phyloP scores from a whole-genome alignment of 23 tunicate genomes.

The Halocynthia aurantium region DNA sequence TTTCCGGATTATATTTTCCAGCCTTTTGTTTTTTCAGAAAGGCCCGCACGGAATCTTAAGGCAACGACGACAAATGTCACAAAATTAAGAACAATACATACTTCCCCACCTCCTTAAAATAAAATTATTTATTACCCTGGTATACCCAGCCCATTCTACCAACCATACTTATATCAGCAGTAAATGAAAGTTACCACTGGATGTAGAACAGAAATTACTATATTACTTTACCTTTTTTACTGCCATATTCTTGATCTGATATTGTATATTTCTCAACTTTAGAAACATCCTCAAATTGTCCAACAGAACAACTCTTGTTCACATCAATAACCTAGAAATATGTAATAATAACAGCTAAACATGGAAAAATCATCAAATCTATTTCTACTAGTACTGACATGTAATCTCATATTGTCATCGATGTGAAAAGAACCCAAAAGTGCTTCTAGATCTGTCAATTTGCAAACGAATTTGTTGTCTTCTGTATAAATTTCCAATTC shows the following conservation, averaged over 20 bases:
- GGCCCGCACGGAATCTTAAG: constrained; percentile 48
- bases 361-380: not conserved
- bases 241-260: constrained; percentile 44
- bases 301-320: constrained; percentile 34
- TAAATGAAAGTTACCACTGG: too few relatives aligned
- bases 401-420: constrained; percentile 78
- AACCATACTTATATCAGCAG: too few relatives aligned
- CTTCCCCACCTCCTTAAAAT: too few relatives aligned
- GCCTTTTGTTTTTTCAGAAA: constrained; percentile 52
- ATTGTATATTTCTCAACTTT: constrained; percentile 74
- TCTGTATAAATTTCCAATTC: constrained; percentile 43
- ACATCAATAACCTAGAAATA: constrained; percentile 31
- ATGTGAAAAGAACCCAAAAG: constrained; percentile 76
- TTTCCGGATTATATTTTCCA: constrained; percentile 88
- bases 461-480: constrained; percentile 49
- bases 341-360: not conserved
- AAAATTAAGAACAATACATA: too few relatives aligned
- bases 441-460: constrained; percentile 38
- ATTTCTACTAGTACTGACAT: constrained; percentile 28
- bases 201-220: not conserved
- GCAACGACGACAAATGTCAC: too few relatives aligned
- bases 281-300: constrained; percentile 44
- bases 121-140: too few relatives aligned
- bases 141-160: too few relatives aligned
- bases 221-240: constrained; percentile 22